Conservation (phyloP, 2,888 invertebrate genomes). For the Limenitis camilla region DNA sequence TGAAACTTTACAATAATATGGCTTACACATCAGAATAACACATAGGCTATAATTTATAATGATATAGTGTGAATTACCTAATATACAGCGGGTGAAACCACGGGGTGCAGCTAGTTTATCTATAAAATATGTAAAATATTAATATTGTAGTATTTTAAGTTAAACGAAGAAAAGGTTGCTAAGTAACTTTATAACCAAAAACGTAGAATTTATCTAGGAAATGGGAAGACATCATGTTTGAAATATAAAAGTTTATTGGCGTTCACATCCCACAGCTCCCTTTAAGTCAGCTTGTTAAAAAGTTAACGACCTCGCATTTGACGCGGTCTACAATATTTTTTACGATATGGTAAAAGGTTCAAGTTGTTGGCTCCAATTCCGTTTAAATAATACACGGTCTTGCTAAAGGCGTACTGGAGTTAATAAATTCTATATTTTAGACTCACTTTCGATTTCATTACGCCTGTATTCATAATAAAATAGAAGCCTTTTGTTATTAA, state of each 20-base stretch:
- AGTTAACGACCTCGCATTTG: slow-evolving; percentile 30
- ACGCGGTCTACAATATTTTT: slow-evolving; percentile 31
- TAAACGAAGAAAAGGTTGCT: too few relatives aligned
- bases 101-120: too few relatives aligned
- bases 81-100: too few relatives aligned
- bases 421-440: slow-evolving; percentile 1
- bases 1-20: too few relatives aligned
- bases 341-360: slow-evolving; percentile 34
- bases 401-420: neutral
- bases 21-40: too few relatives aligned
- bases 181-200: too few relatives aligned
- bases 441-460: neutral
- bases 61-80: too few relatives aligned
- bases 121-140: too few relatives aligned
- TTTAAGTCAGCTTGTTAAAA: slow-evolving; percentile 28
- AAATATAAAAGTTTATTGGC: slow-evolving; percentile 14
- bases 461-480: neutral
- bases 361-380: slow-evolving; percentile 31
- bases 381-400: slow-evolving; percentile 9
- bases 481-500: too few relatives aligned
- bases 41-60: too few relatives aligned
- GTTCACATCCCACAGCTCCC: slow-evolving; percentile 18
- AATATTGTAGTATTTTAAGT: too few relatives aligned
- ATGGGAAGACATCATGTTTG: slow-evolving; percentile 17
- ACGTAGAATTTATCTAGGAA: too few relatives aligned